Conservation (phyloP, 2,888 invertebrate genomes). For the Xestoiulus laeticollis region DNA sequence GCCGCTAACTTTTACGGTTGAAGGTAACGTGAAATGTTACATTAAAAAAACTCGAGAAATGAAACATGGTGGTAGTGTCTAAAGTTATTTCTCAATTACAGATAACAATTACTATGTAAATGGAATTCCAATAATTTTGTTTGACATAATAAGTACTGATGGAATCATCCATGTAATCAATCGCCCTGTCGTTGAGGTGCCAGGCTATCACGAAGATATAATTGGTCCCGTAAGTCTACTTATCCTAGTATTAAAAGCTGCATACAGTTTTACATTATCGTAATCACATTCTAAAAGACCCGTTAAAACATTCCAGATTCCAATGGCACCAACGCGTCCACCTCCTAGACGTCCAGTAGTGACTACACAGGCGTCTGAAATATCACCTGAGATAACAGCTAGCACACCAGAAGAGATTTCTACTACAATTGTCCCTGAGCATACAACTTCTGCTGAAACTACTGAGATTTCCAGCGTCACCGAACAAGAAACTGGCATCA, state of each 20-base stretch:
- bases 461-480: neutral
- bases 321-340: conserved; percentile 2
- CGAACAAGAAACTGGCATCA: neutral
- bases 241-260: neutral
- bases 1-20: conserved; percentile 23
- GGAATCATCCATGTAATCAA: conserved; percentile 49
- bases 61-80: neutral
- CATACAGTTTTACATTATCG: neutral
- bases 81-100: conserved; percentile 16
- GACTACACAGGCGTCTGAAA: neutral
- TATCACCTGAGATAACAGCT: neutral
- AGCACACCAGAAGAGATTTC: neutral
- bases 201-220: neutral
- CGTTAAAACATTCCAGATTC: neutral
- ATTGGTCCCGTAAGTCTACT: conserved; percentile 42
- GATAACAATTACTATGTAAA: conserved; percentile 32
- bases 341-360: neutral
- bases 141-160: conserved; percentile 46
- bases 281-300: neutral
- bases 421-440: neutral
- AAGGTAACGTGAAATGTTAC: neutral
- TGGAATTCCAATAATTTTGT: conserved; percentile 23
- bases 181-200: neutral
- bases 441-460: neutral
- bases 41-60: neutral